These are phyloP conservation scores for Antheraea yamamai DNA, from an alignment of 2,888 invertebrate species.

Conservation along the genomic window DNA sequence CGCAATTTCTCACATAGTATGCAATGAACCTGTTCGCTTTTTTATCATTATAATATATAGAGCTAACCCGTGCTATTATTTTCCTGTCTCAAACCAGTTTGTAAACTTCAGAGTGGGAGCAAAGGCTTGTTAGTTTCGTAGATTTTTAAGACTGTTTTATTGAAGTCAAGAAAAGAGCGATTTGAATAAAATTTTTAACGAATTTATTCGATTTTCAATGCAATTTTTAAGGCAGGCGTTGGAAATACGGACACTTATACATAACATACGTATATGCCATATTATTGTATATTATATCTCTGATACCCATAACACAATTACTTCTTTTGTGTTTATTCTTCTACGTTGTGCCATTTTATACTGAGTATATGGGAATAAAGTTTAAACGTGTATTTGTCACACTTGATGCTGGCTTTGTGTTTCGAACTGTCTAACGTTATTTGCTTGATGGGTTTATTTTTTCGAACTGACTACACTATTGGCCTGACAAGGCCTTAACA, in stretches of 20 bases:
- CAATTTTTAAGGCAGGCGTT: neutral
- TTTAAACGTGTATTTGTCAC: too few species aligned
- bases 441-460: too few species aligned
- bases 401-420: too few species aligned
- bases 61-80: constrained; percentile 30
- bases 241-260: neutral
- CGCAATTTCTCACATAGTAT: constrained; percentile 28
- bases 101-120: neutral
- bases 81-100: constrained; percentile 1
- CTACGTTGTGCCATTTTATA: too few species aligned
- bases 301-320: neutral
- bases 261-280: too few species aligned
- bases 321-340: too few species aligned
- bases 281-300: too few species aligned
- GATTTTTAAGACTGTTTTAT: neutral
- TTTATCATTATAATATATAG: constrained; percentile 25
- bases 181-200: neutral
- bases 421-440: too few species aligned
- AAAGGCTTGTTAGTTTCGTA: constrained; percentile 12
- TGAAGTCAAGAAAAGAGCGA: neutral
- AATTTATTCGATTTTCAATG: neutral
- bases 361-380: too few species aligned
- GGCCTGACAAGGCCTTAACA: too few species aligned
- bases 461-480: too few species aligned
- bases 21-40: constrained; percentile 26